Conservation (phyloP, 2,888 invertebrate genomes). For the Conomelus anceps region DNA sequence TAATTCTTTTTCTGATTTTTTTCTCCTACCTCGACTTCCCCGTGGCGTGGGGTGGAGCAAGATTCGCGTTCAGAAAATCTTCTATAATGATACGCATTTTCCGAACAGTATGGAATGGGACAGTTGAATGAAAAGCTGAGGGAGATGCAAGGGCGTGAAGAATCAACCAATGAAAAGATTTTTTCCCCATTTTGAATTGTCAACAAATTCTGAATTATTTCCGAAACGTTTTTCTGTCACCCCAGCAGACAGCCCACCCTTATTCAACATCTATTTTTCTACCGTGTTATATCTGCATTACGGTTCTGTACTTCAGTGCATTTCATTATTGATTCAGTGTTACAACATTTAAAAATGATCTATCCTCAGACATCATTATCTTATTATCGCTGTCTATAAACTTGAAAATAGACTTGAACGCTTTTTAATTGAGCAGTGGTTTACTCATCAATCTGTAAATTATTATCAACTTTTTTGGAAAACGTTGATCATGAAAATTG, state of each 20-base stretch:
- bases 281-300: background rate
- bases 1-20: background rate
- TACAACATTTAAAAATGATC: background rate
- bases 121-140: slow-evolving; percentile 21
- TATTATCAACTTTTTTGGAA: no score
- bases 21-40: background rate
- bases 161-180: background rate
- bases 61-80: slow-evolving; percentile 30
- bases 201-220: background rate
- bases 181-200: background rate
- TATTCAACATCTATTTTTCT: background rate
- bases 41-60: slow-evolving; percentile 22
- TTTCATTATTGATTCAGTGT: background rate
- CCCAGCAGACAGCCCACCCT: background rate
- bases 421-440: no score
- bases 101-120: slow-evolving; percentile 31
- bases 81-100: slow-evolving; percentile 33
- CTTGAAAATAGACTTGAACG: no score
- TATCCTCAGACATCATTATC: background rate
- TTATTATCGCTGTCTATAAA: no score
- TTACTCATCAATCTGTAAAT: no score
- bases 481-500: no score
- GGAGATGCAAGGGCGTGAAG: slow-evolving; percentile 8
- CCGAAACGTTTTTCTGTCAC: background rate
- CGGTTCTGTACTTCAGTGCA: background rate